Evolutionary conservation across 2,113 vertebrate genomes (phyloP), one percentile per base, ranked within the genome.

Genomic region (Ochotona princeps): DNA sequence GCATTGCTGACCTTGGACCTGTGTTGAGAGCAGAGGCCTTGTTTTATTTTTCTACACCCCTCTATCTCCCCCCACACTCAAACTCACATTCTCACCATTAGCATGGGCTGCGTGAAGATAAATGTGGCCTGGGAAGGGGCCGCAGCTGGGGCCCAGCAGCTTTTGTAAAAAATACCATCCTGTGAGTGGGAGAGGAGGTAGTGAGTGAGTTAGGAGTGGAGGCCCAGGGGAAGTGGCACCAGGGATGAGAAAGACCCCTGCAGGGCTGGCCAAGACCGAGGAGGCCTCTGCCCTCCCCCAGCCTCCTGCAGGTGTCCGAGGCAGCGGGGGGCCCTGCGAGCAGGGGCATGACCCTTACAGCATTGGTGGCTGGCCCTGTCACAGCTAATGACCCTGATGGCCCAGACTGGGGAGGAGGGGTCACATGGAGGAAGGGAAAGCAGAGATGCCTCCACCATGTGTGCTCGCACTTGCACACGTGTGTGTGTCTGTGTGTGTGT

Each of bases 331-430:
- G 97, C 97, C 94, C 95, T 93, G 81, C 30, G 7, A 65, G 83
- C 93, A 93, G 96, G 98, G 97, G 97, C 97, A 94, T 75, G 97
- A 98, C 98, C 98, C 98, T 99, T 98, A 99, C 99, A 98, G 98
- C 98, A 98, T 98, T 98, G 98, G 98, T 98, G 98, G 98, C 98
- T 98, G 97, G 98, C 96, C 98, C 98, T 98, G 98, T 99, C 99
- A 98, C 97, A 97, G 97, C 98, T 98, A 98, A 99, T 99, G 98
- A 95, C 93, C 93, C 75, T 94, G 96, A 97, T 10, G 81, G 65
- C 74, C 81, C 30, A 84, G 92, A 74, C 73, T 79, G 44, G 66
- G 67, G 30, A 44, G 76, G 83, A 57, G 72, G 63, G 65, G 92
- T 57, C 61, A n/a, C 35, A 7, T 6, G 49, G 73, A 85, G 82